Percentiles rank a stretch among this genome's conserved stretches.
phyloP scores from a whole-genome alignment of 2,888 invertebrate species.

The Lapara coniferarum region DNA sequence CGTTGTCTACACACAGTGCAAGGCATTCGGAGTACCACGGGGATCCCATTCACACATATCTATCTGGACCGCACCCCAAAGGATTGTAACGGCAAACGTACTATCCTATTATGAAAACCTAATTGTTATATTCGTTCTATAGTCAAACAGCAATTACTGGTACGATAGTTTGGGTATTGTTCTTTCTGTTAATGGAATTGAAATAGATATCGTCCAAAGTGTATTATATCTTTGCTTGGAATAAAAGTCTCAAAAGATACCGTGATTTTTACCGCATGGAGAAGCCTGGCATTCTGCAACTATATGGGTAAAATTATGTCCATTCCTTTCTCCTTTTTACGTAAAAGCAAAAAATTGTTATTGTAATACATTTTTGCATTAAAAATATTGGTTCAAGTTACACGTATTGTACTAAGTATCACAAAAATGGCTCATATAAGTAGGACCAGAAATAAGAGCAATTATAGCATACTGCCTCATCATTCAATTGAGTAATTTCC shows the following conservation, averaged over 20 bases:
- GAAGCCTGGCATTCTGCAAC: too few species aligned
- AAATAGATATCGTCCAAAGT: not conserved
- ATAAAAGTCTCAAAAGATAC: too few species aligned
- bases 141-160: not conserved
- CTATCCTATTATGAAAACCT: not conserved
- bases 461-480: not conserved
- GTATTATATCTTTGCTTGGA: not conserved
- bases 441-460: too few species aligned
- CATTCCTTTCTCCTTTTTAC: too few species aligned
- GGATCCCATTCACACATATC: not conserved
- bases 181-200: too few species aligned
- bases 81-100: not conserved
- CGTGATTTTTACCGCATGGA: not conserved
- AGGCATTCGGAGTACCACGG: not conserved
- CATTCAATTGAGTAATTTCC: not conserved
- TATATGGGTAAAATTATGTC: too few species aligned
- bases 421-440: too few species aligned
- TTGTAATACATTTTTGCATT: too few species aligned
- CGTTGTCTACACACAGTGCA: not conserved
- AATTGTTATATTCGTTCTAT: not conserved
- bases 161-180: not conserved
- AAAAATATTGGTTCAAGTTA: too few species aligned
- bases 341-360: too few species aligned
- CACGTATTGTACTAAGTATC: too few species aligned
- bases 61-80: constrained; percentile 1